Percentiles rank a stretch among this genome's conserved stretches.
phyloP scores from a whole-genome alignment of 1,140 invertebrate genomes.

The Trichomalopsis sarcophagae region DNA sequence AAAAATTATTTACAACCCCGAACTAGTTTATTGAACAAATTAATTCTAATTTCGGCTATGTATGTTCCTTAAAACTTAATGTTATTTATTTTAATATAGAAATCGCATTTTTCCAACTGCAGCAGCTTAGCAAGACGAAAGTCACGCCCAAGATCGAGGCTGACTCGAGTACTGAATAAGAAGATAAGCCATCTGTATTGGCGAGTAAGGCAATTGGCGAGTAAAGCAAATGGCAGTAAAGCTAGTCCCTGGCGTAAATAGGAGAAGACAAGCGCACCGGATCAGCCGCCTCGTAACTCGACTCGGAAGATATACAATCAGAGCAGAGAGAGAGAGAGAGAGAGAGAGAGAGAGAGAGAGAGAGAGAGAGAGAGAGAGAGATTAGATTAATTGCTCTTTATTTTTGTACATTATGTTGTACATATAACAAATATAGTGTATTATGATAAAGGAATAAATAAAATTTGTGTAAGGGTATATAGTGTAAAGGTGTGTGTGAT shows the following conservation, averaged over 20 bases:
- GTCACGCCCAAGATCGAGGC: conserved; percentile 54
- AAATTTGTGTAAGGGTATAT: too few relatives aligned
- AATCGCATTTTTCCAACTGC: conserved; percentile 30
- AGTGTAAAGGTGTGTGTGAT: too few relatives aligned
- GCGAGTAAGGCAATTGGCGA: conserved; percentile 15
- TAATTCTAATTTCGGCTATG: not conserved
- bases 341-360: too few relatives aligned
- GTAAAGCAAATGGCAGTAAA: conserved; percentile 45
- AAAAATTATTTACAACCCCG: not conserved
- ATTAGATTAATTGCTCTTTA: too few relatives aligned
- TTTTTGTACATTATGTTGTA: too few relatives aligned
- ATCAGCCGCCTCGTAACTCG: conserved; percentile 55
- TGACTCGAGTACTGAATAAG: conserved; percentile 71
- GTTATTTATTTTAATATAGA: not conserved
- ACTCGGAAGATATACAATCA: conserved; percentile 57
- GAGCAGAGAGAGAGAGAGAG: conserved; percentile 68
- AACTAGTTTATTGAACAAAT: not conserved
- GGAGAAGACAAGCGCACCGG: conserved; percentile 66
- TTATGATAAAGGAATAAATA: too few relatives aligned
- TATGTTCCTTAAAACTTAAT: not conserved
- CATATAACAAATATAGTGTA: too few relatives aligned
- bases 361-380: too few relatives aligned
- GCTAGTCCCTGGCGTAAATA: conserved; percentile 60
- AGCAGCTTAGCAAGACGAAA: conserved; percentile 42
- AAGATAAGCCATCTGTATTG: conserved; percentile 47